Percentiles rank a stretch among this genome's conserved stretches.
Evolutionary conservation across 2,888 invertebrate species (phyloP).

Genomic region (Sphaerophoria rueppellii): DNA sequence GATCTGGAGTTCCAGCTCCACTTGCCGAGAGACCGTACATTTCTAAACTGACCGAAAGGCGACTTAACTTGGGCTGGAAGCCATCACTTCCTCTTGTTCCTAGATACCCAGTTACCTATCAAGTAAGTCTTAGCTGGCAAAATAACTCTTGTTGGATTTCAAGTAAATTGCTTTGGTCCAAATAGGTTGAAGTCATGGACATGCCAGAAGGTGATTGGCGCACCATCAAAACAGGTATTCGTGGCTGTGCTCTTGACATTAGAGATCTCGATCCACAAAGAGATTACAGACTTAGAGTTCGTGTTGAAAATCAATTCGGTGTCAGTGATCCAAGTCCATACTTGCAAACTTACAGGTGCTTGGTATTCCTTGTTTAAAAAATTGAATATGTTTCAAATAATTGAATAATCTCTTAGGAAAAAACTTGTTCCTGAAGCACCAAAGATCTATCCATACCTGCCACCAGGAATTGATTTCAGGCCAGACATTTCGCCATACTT

Average conservation of each 20-base stretch:
- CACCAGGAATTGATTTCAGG: slow-evolving; percentile 91
- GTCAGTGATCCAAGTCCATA: slow-evolving; percentile 98
- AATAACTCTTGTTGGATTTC: background rate
- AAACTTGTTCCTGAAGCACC: slow-evolving; percentile 91
- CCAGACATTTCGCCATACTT: slow-evolving; percentile 94
- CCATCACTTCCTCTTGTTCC: slow-evolving; percentile 95
- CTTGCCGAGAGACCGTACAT: slow-evolving; percentile 95
- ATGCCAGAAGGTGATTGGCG: slow-evolving; percentile 96
- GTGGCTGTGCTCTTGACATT: slow-evolving; percentile 95
- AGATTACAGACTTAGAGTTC: slow-evolving; percentile 97
- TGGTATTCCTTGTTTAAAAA: background rate
- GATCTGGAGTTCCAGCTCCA: slow-evolving; percentile 93
- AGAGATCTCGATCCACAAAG: slow-evolving; percentile 94
- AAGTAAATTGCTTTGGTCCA: background rate
- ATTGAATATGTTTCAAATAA: background rate
- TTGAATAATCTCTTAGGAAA: slow-evolving; percentile 82
- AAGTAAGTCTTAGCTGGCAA: slow-evolving; percentile 83
- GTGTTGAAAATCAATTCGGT: slow-evolving; percentile 98
- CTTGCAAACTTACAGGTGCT: slow-evolving; percentile 87
- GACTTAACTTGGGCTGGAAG: slow-evolving; percentile 95
- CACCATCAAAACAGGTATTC: slow-evolving; percentile 91
- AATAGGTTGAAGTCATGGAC: slow-evolving; percentile 93
- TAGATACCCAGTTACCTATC: slow-evolving; percentile 95
- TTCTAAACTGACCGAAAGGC: slow-evolving; percentile 94
- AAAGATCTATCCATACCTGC: slow-evolving; percentile 90